Conservation (phyloP, 2,113 vertebrate genomes). For the Myocastor coypus region DNA sequence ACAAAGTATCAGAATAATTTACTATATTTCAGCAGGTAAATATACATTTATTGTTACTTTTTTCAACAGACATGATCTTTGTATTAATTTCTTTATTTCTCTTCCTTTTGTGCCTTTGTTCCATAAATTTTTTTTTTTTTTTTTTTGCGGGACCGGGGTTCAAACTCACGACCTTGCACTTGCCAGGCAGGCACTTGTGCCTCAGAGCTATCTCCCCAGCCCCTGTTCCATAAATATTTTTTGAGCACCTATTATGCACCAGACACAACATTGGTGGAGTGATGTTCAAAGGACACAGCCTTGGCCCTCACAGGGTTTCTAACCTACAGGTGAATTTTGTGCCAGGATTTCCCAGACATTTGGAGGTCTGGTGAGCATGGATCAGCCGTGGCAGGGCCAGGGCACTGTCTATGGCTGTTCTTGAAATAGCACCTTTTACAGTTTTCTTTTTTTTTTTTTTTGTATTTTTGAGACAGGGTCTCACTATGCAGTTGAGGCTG, state of each 20-base stretch:
- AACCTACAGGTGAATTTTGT: neutral
- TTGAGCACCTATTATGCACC: neutral
- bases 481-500: no score
- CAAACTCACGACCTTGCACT: no score
- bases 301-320: neutral
- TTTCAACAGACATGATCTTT: neutral
- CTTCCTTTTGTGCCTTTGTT: neutral
- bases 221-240: neutral
- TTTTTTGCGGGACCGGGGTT: no score
- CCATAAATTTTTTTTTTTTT: neutral
- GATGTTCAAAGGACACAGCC: neutral
- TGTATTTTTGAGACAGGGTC: no score
- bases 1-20: neutral
- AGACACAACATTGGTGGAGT: no score
- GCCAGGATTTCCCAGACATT: neutral
- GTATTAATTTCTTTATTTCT: neutral
- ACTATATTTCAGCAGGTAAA: neutral
- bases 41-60: neutral
- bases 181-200: no score
- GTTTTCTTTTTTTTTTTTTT: no score
- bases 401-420: no score
- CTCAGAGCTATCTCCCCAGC: no score
- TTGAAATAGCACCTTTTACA: neutral
- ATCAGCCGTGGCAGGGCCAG: no score
- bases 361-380: neutral